phyloP scores from a whole-genome alignment of 1,140 invertebrate genomes.

The Drosophila repleta region DNA sequence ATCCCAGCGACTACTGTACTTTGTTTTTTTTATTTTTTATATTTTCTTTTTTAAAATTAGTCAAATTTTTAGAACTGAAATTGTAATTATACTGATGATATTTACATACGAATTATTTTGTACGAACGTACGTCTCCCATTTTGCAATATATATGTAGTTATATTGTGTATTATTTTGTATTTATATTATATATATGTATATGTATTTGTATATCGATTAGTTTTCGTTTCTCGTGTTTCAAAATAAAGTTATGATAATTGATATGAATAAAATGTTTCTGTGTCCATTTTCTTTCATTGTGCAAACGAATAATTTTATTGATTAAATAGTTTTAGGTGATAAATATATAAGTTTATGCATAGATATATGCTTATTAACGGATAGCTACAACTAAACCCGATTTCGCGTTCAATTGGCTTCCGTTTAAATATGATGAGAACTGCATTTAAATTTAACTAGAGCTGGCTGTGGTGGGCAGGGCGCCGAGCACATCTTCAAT shows the following conservation, averaged over 20 bases:
- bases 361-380: slow-evolving; percentile 36
- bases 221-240: slow-evolving; percentile 43
- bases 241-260: slow-evolving; percentile 21
- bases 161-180: slow-evolving; percentile 46
- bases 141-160: slow-evolving; percentile 63
- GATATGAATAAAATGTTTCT: slow-evolving; percentile 6
- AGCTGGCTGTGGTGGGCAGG: slow-evolving; percentile 66
- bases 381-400: slow-evolving; percentile 25
- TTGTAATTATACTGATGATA: slow-evolving; percentile 37
- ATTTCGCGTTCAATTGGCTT: slow-evolving; percentile 41
- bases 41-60: slow-evolving; percentile 54
- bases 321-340: slow-evolving; percentile 72
- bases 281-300: slow-evolving; percentile 37
- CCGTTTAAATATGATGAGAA: slow-evolving; percentile 29
- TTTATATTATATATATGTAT: slow-evolving; percentile 24
- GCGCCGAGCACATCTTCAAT: slow-evolving; percentile 73
- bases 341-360: slow-evolving; percentile 63
- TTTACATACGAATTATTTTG: slow-evolving; percentile 33
- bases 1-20: neutral
- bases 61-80: slow-evolving; percentile 70
- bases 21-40: slow-evolving; percentile 22
- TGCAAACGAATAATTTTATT: slow-evolving; percentile 83
- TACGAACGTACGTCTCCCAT: slow-evolving; percentile 58
- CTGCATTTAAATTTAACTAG: slow-evolving; percentile 61
- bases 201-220: slow-evolving; percentile 33